Evolutionary conservation across 2,888 invertebrate genomes (phyloP).

Genomic region (Zeuzera pyrina): DNA sequence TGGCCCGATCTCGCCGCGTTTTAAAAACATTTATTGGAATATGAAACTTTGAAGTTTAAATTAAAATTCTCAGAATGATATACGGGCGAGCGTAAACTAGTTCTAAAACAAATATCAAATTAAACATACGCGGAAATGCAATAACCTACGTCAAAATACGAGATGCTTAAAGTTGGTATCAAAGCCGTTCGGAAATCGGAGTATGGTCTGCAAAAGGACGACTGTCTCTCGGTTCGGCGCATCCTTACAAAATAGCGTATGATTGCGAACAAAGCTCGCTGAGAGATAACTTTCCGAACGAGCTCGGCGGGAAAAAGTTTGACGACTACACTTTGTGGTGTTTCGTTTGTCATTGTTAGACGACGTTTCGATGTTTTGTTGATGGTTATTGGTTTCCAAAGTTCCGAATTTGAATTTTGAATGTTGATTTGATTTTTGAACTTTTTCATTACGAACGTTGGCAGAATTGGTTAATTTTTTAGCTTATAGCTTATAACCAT

Average conservation of each 20-base stretch:
- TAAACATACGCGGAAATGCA: constrained; percentile 59
- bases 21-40: constrained; percentile 39
- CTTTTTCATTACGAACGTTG: no score
- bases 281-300: constrained; percentile 43
- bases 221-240: constrained; percentile 42
- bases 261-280: constrained; percentile 61
- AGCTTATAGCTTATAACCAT: no score
- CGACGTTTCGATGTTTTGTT: constrained; percentile 17
- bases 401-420: constrained; percentile 23
- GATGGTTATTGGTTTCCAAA: constrained; percentile 28
- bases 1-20: constrained; percentile 53
- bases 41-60: constrained; percentile 20
- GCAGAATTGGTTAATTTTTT: no score
- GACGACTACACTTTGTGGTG: constrained; percentile 27
- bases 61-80: constrained; percentile 26
- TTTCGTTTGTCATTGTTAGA: constrained; percentile 7
- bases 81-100: constrained; percentile 29
- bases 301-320: constrained; percentile 57
- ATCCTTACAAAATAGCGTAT: constrained; percentile 66
- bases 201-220: constrained; percentile 60
- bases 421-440: no score
- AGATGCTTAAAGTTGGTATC: constrained; percentile 66
- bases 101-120: constrained; percentile 51
- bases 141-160: constrained; percentile 59
- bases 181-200: constrained; percentile 64